A percentile compares a stretch with the other conserved stretches of the same genome.
Conservation (phyloP, 37 sponge, comb jelly and placozoan species). For the Agelas oroides region DNA sequence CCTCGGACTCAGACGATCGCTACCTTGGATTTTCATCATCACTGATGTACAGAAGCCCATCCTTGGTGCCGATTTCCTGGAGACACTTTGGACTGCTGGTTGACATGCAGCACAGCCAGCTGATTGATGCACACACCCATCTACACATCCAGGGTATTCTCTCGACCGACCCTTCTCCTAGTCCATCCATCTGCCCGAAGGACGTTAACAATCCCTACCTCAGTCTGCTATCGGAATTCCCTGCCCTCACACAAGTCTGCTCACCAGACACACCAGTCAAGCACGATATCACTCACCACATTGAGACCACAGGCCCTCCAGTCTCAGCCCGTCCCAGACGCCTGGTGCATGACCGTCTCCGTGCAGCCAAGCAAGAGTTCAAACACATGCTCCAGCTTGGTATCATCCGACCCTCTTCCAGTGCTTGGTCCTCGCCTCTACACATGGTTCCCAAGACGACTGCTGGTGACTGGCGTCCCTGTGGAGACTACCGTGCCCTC, state of each 20-base stretch:
- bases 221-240: no score
- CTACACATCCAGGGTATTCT: conserved; percentile 21
- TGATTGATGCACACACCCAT: not conserved
- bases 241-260: no score
- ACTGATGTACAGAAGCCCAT: conserved; percentile 76
- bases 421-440: conserved; percentile 68
- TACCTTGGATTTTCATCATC: conserved; percentile 76
- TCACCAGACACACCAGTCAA: no score
- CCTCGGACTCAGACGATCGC: conserved; percentile 54
- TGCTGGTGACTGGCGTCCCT: conserved; percentile 66
- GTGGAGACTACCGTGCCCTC: conserved; percentile 72
- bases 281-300: no score
- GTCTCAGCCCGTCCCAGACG: no score
- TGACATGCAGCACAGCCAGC: no score
- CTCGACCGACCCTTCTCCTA: conserved; percentile 3
- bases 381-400: no score
- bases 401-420: no score
- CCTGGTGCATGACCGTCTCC: no score
- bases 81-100: conserved; percentile 56
- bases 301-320: no score
- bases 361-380: no score
- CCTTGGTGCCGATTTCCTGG: conserved; percentile 74
- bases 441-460: conserved; percentile 68
- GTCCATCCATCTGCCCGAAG: conserved; percentile 23
- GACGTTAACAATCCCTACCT: no score